phyloP scores from a whole-genome alignment of 2,113 vertebrate species.

The Phycodurus eques region DNA sequence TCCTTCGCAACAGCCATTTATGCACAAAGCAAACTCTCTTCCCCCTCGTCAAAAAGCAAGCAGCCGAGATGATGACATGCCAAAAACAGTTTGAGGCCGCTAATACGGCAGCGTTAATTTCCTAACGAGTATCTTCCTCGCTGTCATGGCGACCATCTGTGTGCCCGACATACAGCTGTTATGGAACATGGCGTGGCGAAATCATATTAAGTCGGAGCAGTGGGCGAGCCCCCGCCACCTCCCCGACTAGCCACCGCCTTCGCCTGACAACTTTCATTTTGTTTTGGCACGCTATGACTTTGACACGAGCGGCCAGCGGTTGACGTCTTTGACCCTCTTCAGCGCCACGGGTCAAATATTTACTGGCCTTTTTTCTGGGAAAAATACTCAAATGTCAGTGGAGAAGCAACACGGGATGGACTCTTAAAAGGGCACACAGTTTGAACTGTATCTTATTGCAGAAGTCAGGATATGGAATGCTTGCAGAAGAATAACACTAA shows the following conservation, averaged over 20 bases:
- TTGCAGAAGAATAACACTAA: neutral
- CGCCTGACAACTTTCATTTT: slow-evolving; percentile 5
- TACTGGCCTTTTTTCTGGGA: neutral
- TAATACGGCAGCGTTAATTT: neutral
- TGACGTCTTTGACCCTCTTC: slow-evolving; percentile 3
- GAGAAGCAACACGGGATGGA: slow-evolving; percentile 1
- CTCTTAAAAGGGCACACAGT: neutral
- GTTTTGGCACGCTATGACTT: neutral
- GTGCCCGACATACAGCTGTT: slow-evolving; percentile 6
- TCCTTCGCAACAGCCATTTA: neutral
- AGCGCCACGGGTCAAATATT: slow-evolving; percentile 4
- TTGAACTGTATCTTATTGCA: neutral
- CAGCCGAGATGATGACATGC: neutral
- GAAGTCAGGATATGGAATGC: neutral
- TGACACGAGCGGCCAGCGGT: neutral
- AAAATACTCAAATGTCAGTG: neutral
- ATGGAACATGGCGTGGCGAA: neutral
- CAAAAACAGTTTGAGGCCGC: slow-evolving; percentile 2
- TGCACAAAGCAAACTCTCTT: neutral
- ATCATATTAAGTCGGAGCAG: neutral
- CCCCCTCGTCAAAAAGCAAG: neutral
- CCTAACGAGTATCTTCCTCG: slow-evolving; percentile 11
- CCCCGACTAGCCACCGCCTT: neutral
- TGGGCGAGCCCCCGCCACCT: neutral
- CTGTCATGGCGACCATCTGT: slow-evolving; percentile 14